Evolutionary conservation across 2,797 vertebrate species (phyloP).

Genomic region (Enteromius paludinosus): DNA sequence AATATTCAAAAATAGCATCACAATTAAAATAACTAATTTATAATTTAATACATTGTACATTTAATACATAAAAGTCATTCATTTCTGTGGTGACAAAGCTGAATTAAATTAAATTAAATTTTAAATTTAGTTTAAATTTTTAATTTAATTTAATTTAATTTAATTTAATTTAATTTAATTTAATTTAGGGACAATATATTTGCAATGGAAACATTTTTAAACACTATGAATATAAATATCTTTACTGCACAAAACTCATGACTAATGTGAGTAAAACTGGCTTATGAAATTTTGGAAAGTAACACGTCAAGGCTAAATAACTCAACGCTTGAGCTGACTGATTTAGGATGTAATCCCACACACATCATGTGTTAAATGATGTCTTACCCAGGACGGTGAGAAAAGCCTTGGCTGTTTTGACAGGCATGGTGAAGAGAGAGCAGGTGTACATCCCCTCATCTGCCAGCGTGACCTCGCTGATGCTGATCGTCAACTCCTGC

Average conservation of each 20-base stretch:
- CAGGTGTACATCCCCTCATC: constrained; percentile 98
- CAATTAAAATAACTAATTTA: background rate
- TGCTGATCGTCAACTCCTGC: constrained; percentile 96
- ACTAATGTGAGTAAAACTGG: background rate
- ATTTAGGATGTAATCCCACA: background rate
- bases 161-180: too few relatives aligned
- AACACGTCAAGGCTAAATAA: background rate
- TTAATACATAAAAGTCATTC: background rate
- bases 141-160: too few relatives aligned
- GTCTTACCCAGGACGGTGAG: constrained; percentile 94
- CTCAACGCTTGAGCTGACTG: background rate
- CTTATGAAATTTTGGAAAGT: background rate
- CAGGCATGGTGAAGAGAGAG: constrained; percentile 98
- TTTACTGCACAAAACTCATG: background rate
- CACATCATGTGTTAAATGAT: constrained; percentile 8
- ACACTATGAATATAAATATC: too few relatives aligned
- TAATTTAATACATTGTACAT: background rate
- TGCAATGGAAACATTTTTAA: too few relatives aligned
- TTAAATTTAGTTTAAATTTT: too few relatives aligned
- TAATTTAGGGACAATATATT: too few relatives aligned
- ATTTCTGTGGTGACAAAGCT: background rate
- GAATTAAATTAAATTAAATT: too few relatives aligned
- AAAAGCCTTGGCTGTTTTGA: constrained; percentile 97
- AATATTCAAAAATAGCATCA: background rate
- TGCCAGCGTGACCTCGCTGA: constrained; percentile 89